These are phyloP conservation scores for Boleophthalmus pectinirostris DNA, from an alignment of 2,113 vertebrate species.

Conservation along the genomic window DNA sequence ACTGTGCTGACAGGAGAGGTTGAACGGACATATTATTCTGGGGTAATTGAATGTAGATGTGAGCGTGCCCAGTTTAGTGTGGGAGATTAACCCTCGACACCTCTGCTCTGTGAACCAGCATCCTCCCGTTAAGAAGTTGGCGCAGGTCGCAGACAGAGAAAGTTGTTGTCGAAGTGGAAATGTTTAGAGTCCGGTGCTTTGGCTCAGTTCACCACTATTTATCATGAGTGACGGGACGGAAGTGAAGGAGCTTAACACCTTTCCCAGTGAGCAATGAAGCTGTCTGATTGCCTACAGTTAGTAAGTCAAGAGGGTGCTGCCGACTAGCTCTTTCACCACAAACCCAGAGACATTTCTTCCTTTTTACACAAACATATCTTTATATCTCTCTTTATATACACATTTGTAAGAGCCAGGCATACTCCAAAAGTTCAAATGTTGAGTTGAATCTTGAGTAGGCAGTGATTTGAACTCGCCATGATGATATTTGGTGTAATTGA, in stretches of 20 bases:
- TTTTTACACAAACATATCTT: constrained; percentile 1
- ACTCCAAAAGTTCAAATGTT: constrained; percentile 23
- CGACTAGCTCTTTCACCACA: constrained; percentile 35
- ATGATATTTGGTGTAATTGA: constrained; percentile 27
- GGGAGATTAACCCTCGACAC: constrained; percentile 55
- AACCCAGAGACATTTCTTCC: constrained; percentile 38
- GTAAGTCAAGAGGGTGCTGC: constrained; percentile 42
- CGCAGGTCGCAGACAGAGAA: background rate
- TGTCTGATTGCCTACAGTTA: constrained; percentile 57
- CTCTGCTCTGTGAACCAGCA: constrained; percentile 32
- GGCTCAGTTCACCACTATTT: constrained; percentile 52
- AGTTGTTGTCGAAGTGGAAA: constrained; percentile 19
- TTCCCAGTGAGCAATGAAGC: constrained; percentile 56
- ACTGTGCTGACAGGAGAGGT: constrained; percentile 48
- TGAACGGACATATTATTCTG: constrained; percentile 60
- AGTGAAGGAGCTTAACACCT: constrained; percentile 38
- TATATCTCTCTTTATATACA: constrained; percentile 13
- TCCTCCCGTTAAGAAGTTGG: constrained; percentile 1
- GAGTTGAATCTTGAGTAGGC: constrained; percentile 21
- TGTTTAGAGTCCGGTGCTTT: constrained; percentile 51
- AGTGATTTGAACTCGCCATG: background rate
- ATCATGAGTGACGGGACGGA: constrained; percentile 53
- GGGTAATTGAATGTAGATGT: constrained; percentile 71
- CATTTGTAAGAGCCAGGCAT: constrained; percentile 17
- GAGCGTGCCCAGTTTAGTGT: constrained; percentile 46